Conservation (phyloP, 2,797 vertebrate genomes). For the Gallinago nigripennis region DNA sequence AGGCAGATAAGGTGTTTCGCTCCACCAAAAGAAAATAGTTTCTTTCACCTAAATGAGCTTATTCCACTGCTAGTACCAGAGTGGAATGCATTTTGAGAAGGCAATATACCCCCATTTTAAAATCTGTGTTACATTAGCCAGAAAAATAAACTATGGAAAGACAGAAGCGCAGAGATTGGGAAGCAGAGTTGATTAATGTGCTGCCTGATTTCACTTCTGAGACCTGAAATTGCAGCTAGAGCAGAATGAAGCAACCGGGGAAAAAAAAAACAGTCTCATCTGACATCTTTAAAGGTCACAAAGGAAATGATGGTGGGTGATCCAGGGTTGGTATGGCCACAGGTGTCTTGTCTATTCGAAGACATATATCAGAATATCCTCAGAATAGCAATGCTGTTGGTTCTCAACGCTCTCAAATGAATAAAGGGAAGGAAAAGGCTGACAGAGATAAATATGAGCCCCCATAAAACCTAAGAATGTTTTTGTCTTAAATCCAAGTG, state of each 20-base stretch:
- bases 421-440: conserved; percentile 3
- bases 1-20: conserved; percentile 56
- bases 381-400: background rate
- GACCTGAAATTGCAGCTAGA: conserved; percentile 50
- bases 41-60: conserved; percentile 63
- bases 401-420: background rate
- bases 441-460: background rate
- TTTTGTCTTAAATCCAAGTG: background rate
- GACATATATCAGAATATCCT: background rate
- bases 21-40: conserved; percentile 45
- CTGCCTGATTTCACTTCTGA: conserved; percentile 67
- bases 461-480: background rate
- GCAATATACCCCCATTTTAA: conserved; percentile 15
- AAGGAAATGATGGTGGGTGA: conserved; percentile 46
- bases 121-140: conserved; percentile 25
- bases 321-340: background rate
- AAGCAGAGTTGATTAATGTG: conserved; percentile 67
- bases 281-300: conserved; percentile 69
- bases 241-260: conserved; percentile 36
- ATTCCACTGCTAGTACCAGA: conserved; percentile 19
- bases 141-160: conserved; percentile 41
- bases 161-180: conserved; percentile 6
- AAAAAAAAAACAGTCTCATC: background rate
- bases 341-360: conserved; percentile 22
- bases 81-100: background rate